phyloP scores from a whole-genome alignment of 2,888 invertebrate species.

The Cremastinae sp. region DNA sequence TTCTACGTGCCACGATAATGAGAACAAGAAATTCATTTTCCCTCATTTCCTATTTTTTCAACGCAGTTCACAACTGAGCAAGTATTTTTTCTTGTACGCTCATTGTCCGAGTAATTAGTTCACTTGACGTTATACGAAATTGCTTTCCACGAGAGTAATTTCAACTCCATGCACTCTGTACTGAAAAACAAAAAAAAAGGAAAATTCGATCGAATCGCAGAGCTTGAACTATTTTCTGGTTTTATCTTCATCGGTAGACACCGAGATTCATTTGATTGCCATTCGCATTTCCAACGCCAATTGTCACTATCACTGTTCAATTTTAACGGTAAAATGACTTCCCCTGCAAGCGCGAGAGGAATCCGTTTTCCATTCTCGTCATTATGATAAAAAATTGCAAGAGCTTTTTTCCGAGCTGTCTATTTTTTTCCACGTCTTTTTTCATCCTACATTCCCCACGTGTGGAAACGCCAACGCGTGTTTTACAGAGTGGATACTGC shows the following conservation, averaged over 20 bases:
- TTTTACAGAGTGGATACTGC: background rate
- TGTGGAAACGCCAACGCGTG: background rate
- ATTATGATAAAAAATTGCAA: background rate
- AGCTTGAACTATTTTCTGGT: background rate
- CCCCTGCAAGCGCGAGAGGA: background rate
- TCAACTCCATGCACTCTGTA: no score
- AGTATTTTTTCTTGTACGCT: no score
- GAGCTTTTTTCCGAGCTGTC: background rate
- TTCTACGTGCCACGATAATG: no score
- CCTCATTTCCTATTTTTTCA: no score
- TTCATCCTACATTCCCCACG: background rate
- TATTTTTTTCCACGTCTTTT: background rate
- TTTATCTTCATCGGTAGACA: constrained; percentile 6
- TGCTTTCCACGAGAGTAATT: no score
- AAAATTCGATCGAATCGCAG: no score
- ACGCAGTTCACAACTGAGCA: no score
- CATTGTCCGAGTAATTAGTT: no score
- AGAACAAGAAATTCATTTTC: no score
- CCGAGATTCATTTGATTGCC: constrained; percentile 7
- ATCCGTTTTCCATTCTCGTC: background rate
- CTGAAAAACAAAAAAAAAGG: no score
- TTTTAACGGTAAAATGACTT: constrained; percentile 2
- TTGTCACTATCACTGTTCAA: constrained; percentile 11
- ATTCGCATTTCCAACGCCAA: constrained; percentile 14
- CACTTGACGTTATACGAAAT: no score